A percentile compares a stretch with the other conserved stretches of the same genome.
Evolutionary conservation across 2,797 vertebrate species (phyloP).

Genomic region (Eulemur rubriventer): DNA sequence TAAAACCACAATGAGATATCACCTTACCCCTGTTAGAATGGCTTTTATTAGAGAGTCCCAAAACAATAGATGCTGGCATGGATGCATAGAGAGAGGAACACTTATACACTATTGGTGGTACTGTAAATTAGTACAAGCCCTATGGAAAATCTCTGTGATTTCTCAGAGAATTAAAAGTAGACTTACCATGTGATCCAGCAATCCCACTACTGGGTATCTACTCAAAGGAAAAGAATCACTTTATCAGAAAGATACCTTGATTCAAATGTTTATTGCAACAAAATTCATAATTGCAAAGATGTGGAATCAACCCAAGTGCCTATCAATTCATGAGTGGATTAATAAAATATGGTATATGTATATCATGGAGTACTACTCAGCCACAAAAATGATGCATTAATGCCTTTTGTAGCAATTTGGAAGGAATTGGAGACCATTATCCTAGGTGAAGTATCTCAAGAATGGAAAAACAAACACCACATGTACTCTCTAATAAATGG

Average conservation of each 20-base stretch:
- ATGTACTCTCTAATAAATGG: neutral
- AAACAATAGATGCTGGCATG: neutral
- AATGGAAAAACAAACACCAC: neutral
- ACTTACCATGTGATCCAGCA: neutral
- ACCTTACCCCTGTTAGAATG: neutral
- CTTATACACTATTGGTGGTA: neutral
- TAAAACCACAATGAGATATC: neutral
- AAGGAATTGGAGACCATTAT: neutral
- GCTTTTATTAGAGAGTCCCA: neutral
- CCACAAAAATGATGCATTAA: neutral
- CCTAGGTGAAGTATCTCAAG: neutral
- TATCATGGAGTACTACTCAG: neutral
- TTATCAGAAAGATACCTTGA: neutral
- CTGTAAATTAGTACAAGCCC: neutral
- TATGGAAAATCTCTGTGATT: neutral
- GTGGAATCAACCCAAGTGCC: neutral
- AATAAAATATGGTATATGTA: neutral
- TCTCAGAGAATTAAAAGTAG: neutral
- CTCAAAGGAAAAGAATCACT: neutral
- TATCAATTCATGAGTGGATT: neutral
- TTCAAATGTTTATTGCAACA: neutral
- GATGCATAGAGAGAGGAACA: neutral
- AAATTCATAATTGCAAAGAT: neutral
- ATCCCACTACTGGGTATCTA: neutral
- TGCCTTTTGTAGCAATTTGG: neutral